Evolutionary conservation across 2,113 vertebrate species (phyloP).

Genomic region (Hipposideros armiger): DNA sequence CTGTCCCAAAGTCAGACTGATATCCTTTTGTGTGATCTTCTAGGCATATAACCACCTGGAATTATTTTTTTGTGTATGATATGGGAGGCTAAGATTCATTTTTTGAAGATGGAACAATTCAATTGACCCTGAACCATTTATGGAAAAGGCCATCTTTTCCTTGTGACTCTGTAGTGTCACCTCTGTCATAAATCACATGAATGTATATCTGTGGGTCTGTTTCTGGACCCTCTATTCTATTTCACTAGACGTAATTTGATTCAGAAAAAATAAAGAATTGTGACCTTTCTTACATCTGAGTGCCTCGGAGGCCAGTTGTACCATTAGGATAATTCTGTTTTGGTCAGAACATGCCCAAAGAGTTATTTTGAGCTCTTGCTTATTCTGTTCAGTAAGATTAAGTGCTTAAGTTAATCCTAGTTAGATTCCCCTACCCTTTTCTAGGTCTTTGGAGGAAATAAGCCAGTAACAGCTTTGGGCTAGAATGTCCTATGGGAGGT

Average conservation of each 20-base stretch:
- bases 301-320: background rate
- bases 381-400: background rate
- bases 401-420: background rate
- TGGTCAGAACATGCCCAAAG: background rate
- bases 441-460: background rate
- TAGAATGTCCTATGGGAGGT: rapidly evolving
- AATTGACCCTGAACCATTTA: background rate
- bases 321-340: background rate
- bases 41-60: background rate
- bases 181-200: background rate
- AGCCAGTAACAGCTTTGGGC: background rate
- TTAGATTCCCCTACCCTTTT: background rate
- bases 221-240: background rate
- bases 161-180: background rate
- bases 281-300: conserved; percentile 1
- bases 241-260: background rate
- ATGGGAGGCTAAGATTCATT: background rate
- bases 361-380: background rate
- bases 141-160: background rate
- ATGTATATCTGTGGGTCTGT: background rate
- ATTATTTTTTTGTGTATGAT: background rate
- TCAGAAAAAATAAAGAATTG: conserved; percentile 20
- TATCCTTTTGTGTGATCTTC: background rate
- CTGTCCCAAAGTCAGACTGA: background rate
- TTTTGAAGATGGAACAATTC: background rate